These are phyloP conservation scores for Megathymus violae DNA, from an alignment of 1,140 invertebrate species.

Conservation along the genomic window DNA sequence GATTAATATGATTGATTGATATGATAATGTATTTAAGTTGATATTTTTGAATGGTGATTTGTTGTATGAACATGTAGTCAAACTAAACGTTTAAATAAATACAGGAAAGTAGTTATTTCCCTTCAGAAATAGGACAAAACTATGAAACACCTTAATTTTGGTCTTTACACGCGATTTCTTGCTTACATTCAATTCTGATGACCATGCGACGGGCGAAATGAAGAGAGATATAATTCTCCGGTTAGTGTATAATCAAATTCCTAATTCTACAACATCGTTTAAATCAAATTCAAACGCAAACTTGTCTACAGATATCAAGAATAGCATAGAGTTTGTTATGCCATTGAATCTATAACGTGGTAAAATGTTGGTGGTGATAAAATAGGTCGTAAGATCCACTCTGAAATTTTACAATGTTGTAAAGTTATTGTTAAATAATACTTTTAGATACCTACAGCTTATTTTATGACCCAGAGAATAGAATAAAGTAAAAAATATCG, in stretches of 20 bases:
- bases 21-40: no score
- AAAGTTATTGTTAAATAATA: neutral
- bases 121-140: no score
- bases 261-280: conserved; percentile 4
- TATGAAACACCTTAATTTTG: no score
- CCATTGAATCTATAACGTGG: neutral
- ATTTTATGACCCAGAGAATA: conserved; percentile 10
- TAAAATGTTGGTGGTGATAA: no score
- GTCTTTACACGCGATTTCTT: neutral
- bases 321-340: neutral
- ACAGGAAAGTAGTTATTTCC: no score
- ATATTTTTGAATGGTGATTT: no score
- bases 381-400: no score
- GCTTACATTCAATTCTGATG: neutral
- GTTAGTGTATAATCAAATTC: conserved; percentile 30
- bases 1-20: no score
- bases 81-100: no score
- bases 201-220: neutral
- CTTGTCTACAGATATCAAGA: neutral
- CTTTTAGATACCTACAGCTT: neutral
- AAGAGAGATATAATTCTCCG: conserved; percentile 12
- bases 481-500: conserved; percentile 3
- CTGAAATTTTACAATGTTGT: neutral
- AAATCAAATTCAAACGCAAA: conserved; percentile 10
- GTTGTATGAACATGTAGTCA: no score